A percentile compares a stretch with the other conserved stretches of the same genome.
Conservation (phyloP, 2,888 invertebrate species). For the Mystacides longicornis region DNA sequence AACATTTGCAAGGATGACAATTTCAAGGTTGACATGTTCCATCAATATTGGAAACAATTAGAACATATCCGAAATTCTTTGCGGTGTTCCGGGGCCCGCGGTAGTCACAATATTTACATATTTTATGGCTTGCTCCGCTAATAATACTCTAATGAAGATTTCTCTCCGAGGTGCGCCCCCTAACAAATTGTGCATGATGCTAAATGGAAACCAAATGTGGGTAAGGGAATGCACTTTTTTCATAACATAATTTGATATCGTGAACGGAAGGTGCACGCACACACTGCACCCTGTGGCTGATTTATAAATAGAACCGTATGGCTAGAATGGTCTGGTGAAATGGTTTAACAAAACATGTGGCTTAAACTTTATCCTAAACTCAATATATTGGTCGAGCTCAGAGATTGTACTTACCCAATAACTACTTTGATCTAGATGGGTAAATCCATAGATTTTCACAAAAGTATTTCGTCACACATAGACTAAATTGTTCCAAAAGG, state of each 20-base stretch:
- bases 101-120: not conserved
- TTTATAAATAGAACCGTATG: no score
- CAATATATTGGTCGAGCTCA: no score
- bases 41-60: constrained; percentile 1
- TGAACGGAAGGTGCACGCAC: constrained; percentile 7
- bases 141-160: not conserved
- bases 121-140: not conserved
- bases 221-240: not conserved
- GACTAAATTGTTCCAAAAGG: no score
- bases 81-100: not conserved
- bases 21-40: not conserved
- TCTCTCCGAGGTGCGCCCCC: constrained; percentile 10
- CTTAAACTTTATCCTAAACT: no score
- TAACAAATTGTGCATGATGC: constrained; percentile 21
- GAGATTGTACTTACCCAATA: no score
- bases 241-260: not conserved
- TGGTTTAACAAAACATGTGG: no score
- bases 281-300: constrained; percentile 16
- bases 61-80: not conserved
- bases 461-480: no score
- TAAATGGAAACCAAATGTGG: constrained; percentile 20
- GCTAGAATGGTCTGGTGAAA: no score
- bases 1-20: not conserved
- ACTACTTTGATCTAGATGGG: no score
- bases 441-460: no score